Percentiles rank a stretch among this genome's conserved stretches.
phyloP scores from a whole-genome alignment of 2,113 vertebrate species.

The Lucifuga dentata region DNA sequence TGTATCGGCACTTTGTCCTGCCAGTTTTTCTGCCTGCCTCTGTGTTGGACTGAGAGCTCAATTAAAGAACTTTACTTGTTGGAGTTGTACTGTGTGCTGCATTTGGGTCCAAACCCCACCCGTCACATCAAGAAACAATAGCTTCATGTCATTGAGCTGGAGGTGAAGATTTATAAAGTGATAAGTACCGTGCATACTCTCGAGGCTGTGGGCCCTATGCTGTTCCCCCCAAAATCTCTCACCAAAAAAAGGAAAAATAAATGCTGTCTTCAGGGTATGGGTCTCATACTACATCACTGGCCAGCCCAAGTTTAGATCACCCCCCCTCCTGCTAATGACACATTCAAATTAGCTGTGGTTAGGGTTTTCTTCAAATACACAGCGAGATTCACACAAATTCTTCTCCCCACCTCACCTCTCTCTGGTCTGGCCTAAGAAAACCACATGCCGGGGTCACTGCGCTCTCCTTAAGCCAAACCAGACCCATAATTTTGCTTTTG shows the following conservation, averaged over 20 bases:
- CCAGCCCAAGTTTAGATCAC: constrained; percentile 73
- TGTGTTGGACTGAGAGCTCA: too few species aligned
- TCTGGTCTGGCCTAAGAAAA: constrained; percentile 78
- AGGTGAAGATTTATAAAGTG: constrained; percentile 72
- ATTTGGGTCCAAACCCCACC: too few species aligned
- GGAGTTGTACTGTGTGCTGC: too few species aligned
- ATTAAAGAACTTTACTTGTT: too few species aligned
- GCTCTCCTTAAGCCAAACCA: constrained; percentile 82
- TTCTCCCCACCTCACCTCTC: constrained; percentile 82
- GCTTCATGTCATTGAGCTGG: constrained; percentile 16
- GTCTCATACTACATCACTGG: constrained; percentile 54
- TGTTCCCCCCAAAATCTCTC: constrained; percentile 38
- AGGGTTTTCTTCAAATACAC: constrained; percentile 80
- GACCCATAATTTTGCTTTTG: constrained; percentile 88
- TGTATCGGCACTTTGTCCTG: too few species aligned
- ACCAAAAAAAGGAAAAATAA: constrained; percentile 60
- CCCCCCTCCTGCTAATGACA: constrained; percentile 74
- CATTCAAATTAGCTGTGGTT: constrained; percentile 84
- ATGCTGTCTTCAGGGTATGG: constrained; percentile 61
- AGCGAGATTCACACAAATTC: constrained; percentile 82
- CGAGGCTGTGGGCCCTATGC: constrained; percentile 28
- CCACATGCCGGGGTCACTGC: constrained; percentile 83
- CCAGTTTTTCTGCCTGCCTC: too few species aligned
- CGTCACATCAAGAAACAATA: constrained; percentile 33
- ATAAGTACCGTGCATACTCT: constrained; percentile 59